Base-by-base conservation (phyloP, 2,797 vertebrate species). In the Epinephelus malabaricus region DNA sequence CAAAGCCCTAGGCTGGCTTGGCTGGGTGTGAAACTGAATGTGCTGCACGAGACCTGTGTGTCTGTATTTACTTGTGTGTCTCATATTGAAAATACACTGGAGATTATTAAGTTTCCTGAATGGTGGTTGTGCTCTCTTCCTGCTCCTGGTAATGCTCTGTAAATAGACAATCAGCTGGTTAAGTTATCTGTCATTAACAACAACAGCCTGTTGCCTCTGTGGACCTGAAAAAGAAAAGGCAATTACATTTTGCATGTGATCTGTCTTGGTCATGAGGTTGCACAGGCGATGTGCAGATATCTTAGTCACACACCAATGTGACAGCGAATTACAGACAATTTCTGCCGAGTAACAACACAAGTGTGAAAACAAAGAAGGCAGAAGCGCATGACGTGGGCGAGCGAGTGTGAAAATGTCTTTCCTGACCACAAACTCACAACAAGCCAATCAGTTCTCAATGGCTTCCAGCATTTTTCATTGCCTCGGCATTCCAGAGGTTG, bases 401-500 rank as follows among this genome's bases (percentile, higher is more conserved):
- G 61, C 27, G n/a, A 8, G 80, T 88, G 81, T 79, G 74, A 87
- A 88, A 87, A 72, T 63, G 64, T 86, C 75, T 85, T 73, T 78
- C 46, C 60, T 65, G 51, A 84, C 85, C 81, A 76, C 84, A 83
- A 64, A 69, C 8, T 34, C 78, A 73, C 66, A 87, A 70, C 69
- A 38, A 68, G 69, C 74, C 84, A 82, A 78, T 83, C 61, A 21
- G 53, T 68, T 82, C 60, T 76, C 53, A 65, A 58, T 76, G 76
- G 76, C 87, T 75, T 82, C 43, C 60, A 78, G 76, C 69, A 8
- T 80, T 87, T 75, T 69, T 83, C 79, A 80, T 90, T 71, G 62
- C 86, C 81, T 82, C 64, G 76, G 88, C 76, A 81, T 91, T 91
- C 74, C 84, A 82, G 78, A 79, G 86, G 78, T 76, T 79, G 23